Evolutionary conservation across 2,113 vertebrate species (phyloP).

Genomic region (Ascaphus truei): DNA sequence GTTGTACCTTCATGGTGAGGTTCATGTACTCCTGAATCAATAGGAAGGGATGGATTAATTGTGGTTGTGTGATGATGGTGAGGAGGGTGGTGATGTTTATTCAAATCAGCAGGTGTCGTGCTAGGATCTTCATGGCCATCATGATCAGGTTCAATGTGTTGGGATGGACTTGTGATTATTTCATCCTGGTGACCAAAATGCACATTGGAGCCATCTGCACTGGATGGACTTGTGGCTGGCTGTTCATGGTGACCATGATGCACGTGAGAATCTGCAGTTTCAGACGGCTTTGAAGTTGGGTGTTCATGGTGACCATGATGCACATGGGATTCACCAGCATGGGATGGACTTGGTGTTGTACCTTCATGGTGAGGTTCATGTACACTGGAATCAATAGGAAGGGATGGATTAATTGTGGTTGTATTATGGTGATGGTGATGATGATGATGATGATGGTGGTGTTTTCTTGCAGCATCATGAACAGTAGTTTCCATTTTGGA

Average conservation of each 20-base stretch:
- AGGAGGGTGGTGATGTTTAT: background rate
- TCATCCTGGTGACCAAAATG: too few species aligned
- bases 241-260: background rate
- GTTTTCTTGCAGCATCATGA: background rate
- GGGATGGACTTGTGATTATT: too few species aligned
- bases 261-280: background rate
- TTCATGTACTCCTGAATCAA: background rate
- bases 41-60: background rate
- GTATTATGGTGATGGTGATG: slow-evolving; percentile 22
- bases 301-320: background rate
- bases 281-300: background rate
- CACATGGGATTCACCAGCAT: background rate
- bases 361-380: background rate
- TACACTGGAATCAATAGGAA: background rate
- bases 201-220: background rate
- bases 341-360: background rate
- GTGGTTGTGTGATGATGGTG: slow-evolving; percentile 10
- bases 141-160: too few species aligned
- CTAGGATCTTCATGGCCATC: background rate
- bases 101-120: background rate
- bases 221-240: background rate
- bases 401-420: background rate
- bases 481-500: slow-evolving; percentile 26
- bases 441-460: slow-evolving; percentile 14
- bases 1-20: background rate